A percentile compares a stretch with the other conserved stretches of the same genome.
Evolutionary conservation across 2,888 invertebrate genomes (phyloP).

Genomic region (Malthinus flaveolus): DNA sequence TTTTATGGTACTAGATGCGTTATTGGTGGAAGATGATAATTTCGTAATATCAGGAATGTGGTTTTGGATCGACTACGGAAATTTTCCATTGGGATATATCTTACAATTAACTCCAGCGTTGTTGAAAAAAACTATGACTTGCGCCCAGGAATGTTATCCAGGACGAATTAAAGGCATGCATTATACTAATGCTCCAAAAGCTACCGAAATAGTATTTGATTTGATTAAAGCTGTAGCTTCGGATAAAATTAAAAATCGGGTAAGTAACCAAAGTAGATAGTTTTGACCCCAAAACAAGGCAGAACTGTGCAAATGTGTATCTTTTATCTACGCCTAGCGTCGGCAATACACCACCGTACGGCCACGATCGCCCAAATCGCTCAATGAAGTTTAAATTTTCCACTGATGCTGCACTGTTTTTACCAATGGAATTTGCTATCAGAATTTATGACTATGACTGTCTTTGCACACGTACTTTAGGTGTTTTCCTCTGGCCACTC

Average conservation of each 20-base stretch:
- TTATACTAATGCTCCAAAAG: not conserved
- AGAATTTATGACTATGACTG: too few species aligned
- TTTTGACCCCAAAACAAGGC: too few species aligned
- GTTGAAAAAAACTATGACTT: not conserved
- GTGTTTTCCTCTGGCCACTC: too few species aligned
- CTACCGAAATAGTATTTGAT: not conserved
- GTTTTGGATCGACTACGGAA: too few species aligned
- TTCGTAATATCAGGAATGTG: too few species aligned
- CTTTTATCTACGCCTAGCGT: not conserved
- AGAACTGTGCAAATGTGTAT: too few species aligned
- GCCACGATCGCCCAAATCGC: too few species aligned
- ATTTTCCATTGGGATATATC: not conserved
- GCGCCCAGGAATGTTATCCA: not conserved
- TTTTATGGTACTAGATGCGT: not conserved
- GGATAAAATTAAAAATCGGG: not conserved
- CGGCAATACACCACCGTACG: too few species aligned
- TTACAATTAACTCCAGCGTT: not conserved
- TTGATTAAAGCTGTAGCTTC: not conserved
- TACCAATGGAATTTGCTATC: too few species aligned
- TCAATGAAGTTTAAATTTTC: too few species aligned
- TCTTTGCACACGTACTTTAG: too few species aligned
- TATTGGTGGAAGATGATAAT: not conserved
- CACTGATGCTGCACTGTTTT: too few species aligned
- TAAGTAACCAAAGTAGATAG: not conserved
- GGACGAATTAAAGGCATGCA: not conserved